Evolutionary conservation across 35 echinoderm and acorn worm genomes (phyloP).

Genomic region (Eucidaris tribuloides): DNA sequence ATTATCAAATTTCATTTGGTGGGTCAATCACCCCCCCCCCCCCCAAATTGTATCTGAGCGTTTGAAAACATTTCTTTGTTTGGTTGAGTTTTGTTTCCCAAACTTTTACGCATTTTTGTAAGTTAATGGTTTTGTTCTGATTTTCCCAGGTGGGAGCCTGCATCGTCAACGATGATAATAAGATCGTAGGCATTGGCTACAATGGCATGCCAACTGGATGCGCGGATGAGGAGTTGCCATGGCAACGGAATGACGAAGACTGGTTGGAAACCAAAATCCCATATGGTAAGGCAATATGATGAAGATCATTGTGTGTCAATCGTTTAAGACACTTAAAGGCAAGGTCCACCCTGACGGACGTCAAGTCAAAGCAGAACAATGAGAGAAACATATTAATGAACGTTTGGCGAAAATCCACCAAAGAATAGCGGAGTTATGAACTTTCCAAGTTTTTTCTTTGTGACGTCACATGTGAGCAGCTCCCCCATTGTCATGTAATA

Average conservation of each 20-base stretch:
- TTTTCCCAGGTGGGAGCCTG: conserved; percentile 83
- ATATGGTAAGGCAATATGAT: conserved; percentile 96
- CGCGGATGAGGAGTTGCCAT: conserved; percentile 72
- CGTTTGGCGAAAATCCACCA: no score
- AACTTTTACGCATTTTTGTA: background rate
- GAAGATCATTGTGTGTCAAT: no score
- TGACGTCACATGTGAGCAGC: no score
- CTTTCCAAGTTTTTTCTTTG: no score
- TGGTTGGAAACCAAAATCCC: conserved; percentile 93
- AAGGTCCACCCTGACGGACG: no score
- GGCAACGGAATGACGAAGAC: conserved; percentile 49
- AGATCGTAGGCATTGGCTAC: conserved; percentile 97
- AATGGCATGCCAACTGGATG: conserved; percentile 97
- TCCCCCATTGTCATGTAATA: no score
- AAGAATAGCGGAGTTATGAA: no score
- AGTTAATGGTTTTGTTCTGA: background rate
- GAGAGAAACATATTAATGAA: no score
- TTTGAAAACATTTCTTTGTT: background rate
- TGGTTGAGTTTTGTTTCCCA: background rate
- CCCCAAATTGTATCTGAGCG: background rate
- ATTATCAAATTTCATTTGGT: no score
- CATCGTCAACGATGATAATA: conserved; percentile 85
- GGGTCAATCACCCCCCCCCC: no score
- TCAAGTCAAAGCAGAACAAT: no score
- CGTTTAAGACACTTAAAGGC: no score